Conservation (phyloP, 2,888 invertebrate species). For the Drosophila pseudotalamancana region DNA sequence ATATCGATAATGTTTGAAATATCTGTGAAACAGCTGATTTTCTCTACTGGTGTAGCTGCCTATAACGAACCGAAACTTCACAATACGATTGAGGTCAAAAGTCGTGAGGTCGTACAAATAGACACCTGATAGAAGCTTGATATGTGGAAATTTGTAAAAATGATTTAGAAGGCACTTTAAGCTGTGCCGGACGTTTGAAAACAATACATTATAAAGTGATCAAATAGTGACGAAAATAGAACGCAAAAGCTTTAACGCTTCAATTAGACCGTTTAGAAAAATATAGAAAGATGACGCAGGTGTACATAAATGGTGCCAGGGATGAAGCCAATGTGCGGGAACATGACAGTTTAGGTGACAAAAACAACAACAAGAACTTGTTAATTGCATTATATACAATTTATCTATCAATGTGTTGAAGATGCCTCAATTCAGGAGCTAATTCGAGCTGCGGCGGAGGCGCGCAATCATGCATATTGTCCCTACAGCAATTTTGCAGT, state of each 20-base stretch:
- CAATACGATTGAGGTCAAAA: slow-evolving; percentile 7
- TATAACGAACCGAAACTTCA: slow-evolving; percentile 3
- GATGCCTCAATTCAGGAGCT: slow-evolving; percentile 87
- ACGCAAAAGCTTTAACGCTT: slow-evolving; percentile 21
- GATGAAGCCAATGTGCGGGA: slow-evolving; percentile 74
- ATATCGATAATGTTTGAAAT: slow-evolving; percentile 25
- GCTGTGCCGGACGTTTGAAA: background rate
- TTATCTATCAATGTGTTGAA: slow-evolving; percentile 81
- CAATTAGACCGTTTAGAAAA: slow-evolving; percentile 26
- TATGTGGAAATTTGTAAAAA: background rate
- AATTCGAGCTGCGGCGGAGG: slow-evolving; percentile 87
- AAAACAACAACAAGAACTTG: too few relatives aligned
- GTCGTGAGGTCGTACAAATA: slow-evolving; percentile 2
- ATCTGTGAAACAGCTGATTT: slow-evolving; percentile 37
- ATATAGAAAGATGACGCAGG: slow-evolving; percentile 55
- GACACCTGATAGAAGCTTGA: background rate
- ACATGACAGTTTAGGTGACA: slow-evolving; percentile 73
- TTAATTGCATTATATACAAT: background rate
- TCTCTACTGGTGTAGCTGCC: slow-evolving; percentile 17
- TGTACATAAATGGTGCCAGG: slow-evolving; percentile 75
- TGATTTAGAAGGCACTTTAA: background rate
- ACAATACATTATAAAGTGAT: slow-evolving; percentile 9
- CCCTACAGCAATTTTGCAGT: slow-evolving; percentile 96
- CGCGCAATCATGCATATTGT: slow-evolving; percentile 89
- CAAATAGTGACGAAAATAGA: slow-evolving; percentile 30